A percentile compares a stretch with the other conserved stretches of the same genome.
Evolutionary conservation across 2,113 vertebrate species (phyloP).

Genomic region (Spizaetus ornatus): DNA sequence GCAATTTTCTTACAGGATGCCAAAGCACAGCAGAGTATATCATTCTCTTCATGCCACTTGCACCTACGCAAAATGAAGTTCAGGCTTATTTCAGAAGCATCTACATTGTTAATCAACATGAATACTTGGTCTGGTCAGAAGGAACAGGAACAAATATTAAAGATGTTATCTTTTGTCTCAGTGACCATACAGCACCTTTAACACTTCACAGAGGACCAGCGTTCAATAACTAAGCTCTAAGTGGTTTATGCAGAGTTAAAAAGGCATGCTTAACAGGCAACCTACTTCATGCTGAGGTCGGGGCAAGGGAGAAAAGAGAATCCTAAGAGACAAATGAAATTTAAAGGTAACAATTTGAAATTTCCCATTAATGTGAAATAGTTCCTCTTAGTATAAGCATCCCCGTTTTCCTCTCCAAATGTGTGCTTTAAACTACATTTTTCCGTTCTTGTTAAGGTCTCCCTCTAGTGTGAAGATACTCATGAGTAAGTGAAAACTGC

Average conservation of each 20-base stretch:
- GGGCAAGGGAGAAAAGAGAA: background rate
- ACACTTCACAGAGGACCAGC: background rate
- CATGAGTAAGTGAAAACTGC: background rate
- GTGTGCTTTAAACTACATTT: background rate
- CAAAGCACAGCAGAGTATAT: slow-evolving; percentile 75
- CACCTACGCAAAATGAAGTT: slow-evolving; percentile 62
- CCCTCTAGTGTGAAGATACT: background rate
- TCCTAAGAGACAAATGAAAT: background rate
- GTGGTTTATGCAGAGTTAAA: background rate
- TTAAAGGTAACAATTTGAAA: background rate
- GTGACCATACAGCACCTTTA: background rate
- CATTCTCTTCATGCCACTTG: slow-evolving; percentile 81
- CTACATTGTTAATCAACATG: background rate
- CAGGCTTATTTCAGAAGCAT: background rate
- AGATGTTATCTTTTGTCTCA: background rate
- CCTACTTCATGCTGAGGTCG: background rate
- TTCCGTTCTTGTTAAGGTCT: background rate
- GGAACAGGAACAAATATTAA: background rate
- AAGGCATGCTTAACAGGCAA: background rate
- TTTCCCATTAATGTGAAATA: background rate
- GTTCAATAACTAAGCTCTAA: background rate
- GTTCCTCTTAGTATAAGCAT: background rate
- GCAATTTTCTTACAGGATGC: slow-evolving; percentile 77
- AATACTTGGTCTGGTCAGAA: background rate
- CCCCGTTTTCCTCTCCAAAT: background rate